Base-by-base conservation (phyloP, 2,113 vertebrate genomes). In the Corythaeola cristata region DNA sequence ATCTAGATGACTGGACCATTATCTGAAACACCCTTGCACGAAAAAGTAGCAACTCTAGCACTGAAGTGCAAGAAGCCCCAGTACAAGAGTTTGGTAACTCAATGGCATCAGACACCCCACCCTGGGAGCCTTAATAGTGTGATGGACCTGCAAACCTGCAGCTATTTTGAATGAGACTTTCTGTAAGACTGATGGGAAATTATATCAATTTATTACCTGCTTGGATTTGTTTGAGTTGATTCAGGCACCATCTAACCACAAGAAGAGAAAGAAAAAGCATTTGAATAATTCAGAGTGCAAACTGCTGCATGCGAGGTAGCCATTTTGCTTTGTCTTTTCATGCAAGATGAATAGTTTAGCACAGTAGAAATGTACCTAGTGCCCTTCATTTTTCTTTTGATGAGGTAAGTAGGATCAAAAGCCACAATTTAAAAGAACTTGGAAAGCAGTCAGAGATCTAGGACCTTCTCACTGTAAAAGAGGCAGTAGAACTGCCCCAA, bases 261-360 rank as follows among this genome's bases (percentile, higher is more conserved):
- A 91, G 85, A 90, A 77, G 24, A 76, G 47, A 90, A 91, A 92
- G 53, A 68, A 84, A 95, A 95, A 79, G 69, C 80, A 95, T 76
- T n/a, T 92, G 83, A 90, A 90, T 95, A 93, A 90, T 93, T 90
- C 81, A 92, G 76, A 89, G 71, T 49, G 82, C 52, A 96, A 94
- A 92, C 30, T 93, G 78, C 80, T 89, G 63, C 47, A 71, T 58
- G 60, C n/a, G 56, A 92, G 85, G 92, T 62, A 93, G 90, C 89
- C 92, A 97, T 97, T 95, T 95, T 95, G 86, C 86, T 88, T 95
- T 91, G 90, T 89, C 94, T 94, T 85, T 92, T 84, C 90, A 35
- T 73, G 15, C 32, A 72, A 95, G 83, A 89, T 91, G 84, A 89
- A 92, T 76, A 89, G 62, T 35, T 30, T 55, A 85, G 74, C 79